Evolutionary conservation across 2,797 vertebrate genomes (phyloP), one percentile per base, ranked within the genome.

Genomic region (Acipenser ruthenus): DNA sequence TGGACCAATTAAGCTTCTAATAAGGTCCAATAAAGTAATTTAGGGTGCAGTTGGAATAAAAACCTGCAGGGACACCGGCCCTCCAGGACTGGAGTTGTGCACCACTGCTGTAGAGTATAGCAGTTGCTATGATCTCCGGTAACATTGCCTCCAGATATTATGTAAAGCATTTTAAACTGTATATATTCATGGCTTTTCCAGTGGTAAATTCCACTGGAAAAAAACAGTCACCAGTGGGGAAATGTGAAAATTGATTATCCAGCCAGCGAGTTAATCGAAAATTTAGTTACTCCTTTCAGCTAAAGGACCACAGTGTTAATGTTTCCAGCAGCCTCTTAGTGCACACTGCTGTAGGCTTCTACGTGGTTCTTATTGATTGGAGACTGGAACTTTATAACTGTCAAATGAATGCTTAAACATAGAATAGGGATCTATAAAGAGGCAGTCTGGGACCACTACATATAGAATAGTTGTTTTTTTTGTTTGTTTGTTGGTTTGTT

Each of bases 241-340:
- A 37, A 37, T 18, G 18, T 18, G 2, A 18, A 18, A 18, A 18
- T 18, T 18, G 18, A 18, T 18, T 18, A 18, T 18, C 79, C 77
- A 77, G 18, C 69, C 71, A 81, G 68, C 69, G 84, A 86, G 83
- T 90, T 89, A 77, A 80, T 88, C 83, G 82, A 77, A 83, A 86
- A 86, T 79, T 78, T 70, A 79, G 81, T 82, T 86, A 81, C 79
- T 81, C 55, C 55, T 49, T 84, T 86, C 75, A 79, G 76, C 69
- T 74, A 55, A 65, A 51, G 7, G 49, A 64, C 50, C 67, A 66
- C 66, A 65, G 67, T 69, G 65, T 74, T 82, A 60, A 56, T 75
- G 76, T 83, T 76, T 80, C 70, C 65, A 75, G 49, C 63, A 77
- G 73, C 73, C 72, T 78, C 68, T 81, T 83, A 74, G 72, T 66